Base-by-base conservation (phyloP, 2,797 vertebrate genomes). In the Ateles fusciceps region DNA sequence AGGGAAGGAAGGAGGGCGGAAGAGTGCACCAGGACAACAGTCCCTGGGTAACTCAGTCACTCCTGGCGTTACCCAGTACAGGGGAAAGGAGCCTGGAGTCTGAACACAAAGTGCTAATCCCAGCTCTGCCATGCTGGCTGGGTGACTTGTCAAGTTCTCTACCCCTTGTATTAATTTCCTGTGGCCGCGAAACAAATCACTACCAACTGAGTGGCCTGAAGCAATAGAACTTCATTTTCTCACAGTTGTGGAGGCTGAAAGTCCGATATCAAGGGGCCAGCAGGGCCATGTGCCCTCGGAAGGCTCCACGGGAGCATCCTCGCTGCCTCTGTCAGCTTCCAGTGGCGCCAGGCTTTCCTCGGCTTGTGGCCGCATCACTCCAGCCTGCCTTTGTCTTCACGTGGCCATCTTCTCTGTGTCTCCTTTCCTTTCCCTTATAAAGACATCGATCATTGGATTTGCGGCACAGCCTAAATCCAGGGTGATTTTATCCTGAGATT, bases 321-420 rank as follows among this genome's bases (percentile, higher is more conserved):
- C 15, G 13, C 21, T 12, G 13, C 22, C 57, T 83, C 28, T 48
- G 2, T 14, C 22, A 42, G 52, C 52, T 26, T 52, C 52, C 33
- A 19, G 71, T 2, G n/a, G 9, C 5, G 17, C 12, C 36, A 36
- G 36, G 22, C 26, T 2, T 36, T 39, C 48, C 39, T 55, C 5
- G 26, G 30, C 7, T 30, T 28, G 15, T 22, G 8, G 55, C 50
- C 17, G 0, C 8, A 2, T 22, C 1, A 0, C 15, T 33, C 33
- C 3, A 5, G 2, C 22, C n/a, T 80, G 26, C 28, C 39, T 55
- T 36, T 3, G 11, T 88, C 78, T 39, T n/a, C 33, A 30, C 72
- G 1, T 0, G 13, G 57, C 39, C 17, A 7, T 86, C 17, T 13
- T 10, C 42, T n/a, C 59, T 55, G 17, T 9, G 3, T 28, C 80